Evolutionary conservation across 2,797 vertebrate species (phyloP), one percentile per base, ranked within the genome.

Genomic region (Danio aesculapii): DNA sequence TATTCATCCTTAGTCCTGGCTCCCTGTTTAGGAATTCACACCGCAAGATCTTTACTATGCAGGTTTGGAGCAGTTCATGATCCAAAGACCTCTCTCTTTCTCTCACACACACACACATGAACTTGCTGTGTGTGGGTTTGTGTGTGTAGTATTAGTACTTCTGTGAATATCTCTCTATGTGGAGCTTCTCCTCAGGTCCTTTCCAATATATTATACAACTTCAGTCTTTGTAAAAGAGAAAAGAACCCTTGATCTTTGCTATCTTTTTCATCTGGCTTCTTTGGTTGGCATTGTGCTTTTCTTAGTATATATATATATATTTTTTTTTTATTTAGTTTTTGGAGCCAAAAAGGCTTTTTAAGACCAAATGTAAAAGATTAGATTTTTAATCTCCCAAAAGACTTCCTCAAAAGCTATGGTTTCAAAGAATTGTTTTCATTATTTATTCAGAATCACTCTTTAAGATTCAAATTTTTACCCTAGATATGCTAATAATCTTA

Each of bases 21-120:
- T 89, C 92, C 93, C 89, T 94, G 91, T 94, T 95, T 89, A 95
- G 94, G 91, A 93, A 95, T 96, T 96, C 85, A 85, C 90, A 89
- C 84, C 75, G n/a, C 78, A 75, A 68, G 83, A 77, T 75, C 71
- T 73, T 84, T 81, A 79, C 69, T 57, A 61, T 79, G 53, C 66
- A 79, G 75, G 61, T 79, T 81, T 14, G 49, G 58, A 78, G 79
- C 66, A 68, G 72, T 66, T 57, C 75, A 57, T 75, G 81, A 72
- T 55, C 59, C 50, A 53, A 58, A 77, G 39, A 79, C 57, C 5
- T 19, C 62, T 21, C 49, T 41, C 9, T 67, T 3, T 55, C 58
- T 39, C 21, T 46, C 19, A 39, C 55, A 30, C 30, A 30, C 30
- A 30, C 30, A 30, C 30, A 30, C 30, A 30, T 3, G 3, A 1